Evolutionary conservation across 2,113 vertebrate species (phyloP).

Genomic region (Oryctolagus cuniculus): mOryCun1.1 NC_091434.1:57697001-57697500

Average conservation of each 20-base stretch:
- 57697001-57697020: background rate
- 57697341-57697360: conserved; percentile 23
- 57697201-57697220: background rate
- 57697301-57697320: background rate
- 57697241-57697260: background rate
- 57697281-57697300: background rate
- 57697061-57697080: background rate
- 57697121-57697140: background rate
- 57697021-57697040: background rate
- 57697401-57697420: background rate
- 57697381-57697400: conserved; percentile 35
- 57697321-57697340: conserved; percentile 5
- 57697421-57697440: background rate
- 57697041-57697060: conserved; percentile 41
- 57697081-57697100: conserved; percentile 9
- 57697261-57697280: background rate
- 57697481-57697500: background rate
- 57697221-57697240: background rate
- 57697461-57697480: background rate
- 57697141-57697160: background rate
- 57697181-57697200: conserved; percentile 24
- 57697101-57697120: background rate
- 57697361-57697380: background rate
- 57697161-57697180: conserved; percentile 57
- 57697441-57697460: background rate